Conservation (phyloP, 2,113 vertebrate species). For the Ovis aries region DNA sequence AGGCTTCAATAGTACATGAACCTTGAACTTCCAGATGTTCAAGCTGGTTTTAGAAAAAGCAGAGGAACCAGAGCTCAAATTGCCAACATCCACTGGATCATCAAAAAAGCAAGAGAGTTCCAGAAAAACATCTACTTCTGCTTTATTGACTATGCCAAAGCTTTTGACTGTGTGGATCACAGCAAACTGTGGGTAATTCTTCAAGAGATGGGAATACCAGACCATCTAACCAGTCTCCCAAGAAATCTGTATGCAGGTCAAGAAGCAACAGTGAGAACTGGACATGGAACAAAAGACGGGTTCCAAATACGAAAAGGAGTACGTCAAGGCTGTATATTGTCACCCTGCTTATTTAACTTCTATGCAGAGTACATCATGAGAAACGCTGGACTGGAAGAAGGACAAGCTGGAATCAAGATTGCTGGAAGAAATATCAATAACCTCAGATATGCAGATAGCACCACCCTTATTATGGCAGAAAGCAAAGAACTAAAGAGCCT, state of each 20-base stretch:
- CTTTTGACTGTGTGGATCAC: neutral
- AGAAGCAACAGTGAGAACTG: neutral
- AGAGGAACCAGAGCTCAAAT: neutral
- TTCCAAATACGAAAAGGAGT: neutral
- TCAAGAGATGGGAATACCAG: neutral
- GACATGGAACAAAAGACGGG: neutral
- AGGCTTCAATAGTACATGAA: neutral
- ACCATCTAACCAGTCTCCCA: neutral
- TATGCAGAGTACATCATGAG: neutral
- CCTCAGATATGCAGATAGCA: neutral
- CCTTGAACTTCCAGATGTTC: neutral
- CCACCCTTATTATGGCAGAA: neutral
- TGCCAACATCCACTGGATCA: neutral
- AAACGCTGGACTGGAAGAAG: accelerated
- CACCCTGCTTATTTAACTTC: neutral
- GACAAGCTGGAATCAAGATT: neutral
- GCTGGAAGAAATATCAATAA: neutral
- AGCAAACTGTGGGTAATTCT: neutral
- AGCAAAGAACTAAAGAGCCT: neutral
- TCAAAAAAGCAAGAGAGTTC: neutral
- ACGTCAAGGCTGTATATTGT: neutral
- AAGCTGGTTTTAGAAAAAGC: neutral
- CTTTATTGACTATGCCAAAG: neutral
- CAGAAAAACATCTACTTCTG: neutral
- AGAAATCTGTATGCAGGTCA: neutral